Percentiles rank a stretch among this genome's conserved stretches.
phyloP scores from a whole-genome alignment of 2,888 invertebrate genomes.

The Diadegma fenestrale region DNA sequence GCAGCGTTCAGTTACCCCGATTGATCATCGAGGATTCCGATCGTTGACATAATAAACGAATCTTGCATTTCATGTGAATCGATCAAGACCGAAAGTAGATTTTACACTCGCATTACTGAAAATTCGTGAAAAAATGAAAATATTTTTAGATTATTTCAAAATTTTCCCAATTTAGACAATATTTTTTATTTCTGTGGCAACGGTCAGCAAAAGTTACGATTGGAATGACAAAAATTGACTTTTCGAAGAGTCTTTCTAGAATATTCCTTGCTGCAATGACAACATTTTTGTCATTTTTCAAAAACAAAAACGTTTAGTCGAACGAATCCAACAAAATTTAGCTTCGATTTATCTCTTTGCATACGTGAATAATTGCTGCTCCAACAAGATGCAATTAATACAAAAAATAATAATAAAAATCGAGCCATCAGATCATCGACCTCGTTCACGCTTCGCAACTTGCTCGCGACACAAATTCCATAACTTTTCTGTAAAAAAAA shows the following conservation, averaged over 20 bases:
- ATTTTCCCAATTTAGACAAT: no score
- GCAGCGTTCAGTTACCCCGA: slow-evolving; percentile 71
- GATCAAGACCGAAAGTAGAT: slow-evolving; percentile 14
- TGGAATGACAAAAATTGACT: no score
- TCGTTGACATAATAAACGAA: slow-evolving; percentile 18
- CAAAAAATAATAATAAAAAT: not conserved
- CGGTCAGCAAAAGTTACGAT: no score
- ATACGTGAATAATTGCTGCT: not conserved
- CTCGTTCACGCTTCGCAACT: slow-evolving; percentile 29
- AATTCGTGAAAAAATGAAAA: no score
- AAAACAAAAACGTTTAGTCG: no score
- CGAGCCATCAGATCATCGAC: slow-evolving; percentile 32
- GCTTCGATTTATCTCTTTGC: slow-evolving; percentile 6
- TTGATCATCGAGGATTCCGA: slow-evolving; percentile 70
- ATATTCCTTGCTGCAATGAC: no score
- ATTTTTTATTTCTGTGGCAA: no score
- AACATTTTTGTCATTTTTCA: no score
- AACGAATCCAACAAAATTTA: no score
- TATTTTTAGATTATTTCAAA: no score
- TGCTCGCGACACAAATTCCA: slow-evolving; percentile 32
- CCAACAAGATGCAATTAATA: not conserved
- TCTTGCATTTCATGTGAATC: slow-evolving; percentile 23
- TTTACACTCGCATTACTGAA: not conserved
- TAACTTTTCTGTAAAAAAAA: slow-evolving; percentile 18
- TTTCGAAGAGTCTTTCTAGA: no score